Evolutionary conservation across 2,797 vertebrate species (phyloP).

Genomic region (Syngnathus rostellatus): DNA sequence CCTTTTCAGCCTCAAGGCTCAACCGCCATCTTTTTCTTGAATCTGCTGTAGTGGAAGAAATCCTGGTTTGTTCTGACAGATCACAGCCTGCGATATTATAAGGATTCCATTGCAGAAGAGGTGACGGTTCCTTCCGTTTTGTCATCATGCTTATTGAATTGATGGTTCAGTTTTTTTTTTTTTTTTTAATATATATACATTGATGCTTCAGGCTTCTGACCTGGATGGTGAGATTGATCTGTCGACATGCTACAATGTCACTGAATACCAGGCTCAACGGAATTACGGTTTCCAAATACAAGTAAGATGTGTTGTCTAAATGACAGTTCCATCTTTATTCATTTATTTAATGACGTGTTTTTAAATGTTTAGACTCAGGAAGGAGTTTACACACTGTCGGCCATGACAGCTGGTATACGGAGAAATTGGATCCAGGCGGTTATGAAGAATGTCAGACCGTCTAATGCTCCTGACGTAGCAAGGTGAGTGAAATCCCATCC

Average conservation of each 20-base stretch:
- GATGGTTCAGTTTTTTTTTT: neutral
- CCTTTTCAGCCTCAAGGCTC: neutral
- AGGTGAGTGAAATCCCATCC: conserved; percentile 51
- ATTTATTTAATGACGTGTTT: neutral
- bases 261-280: conserved; percentile 76
- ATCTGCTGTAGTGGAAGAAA: conserved; percentile 72
- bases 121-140: conserved; percentile 34
- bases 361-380: conserved; percentile 66
- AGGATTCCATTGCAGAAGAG: conserved; percentile 78
- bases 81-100: conserved; percentile 77
- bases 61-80: conserved; percentile 80
- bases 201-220: conserved; percentile 65
- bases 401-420: conserved; percentile 78
- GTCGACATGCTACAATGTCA: conserved; percentile 71
- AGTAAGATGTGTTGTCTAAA: conserved; percentile 44
- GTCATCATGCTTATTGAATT: neutral
- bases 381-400: conserved; percentile 71
- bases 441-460: conserved; percentile 76
- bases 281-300: conserved; percentile 80
- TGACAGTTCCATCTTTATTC: neutral
- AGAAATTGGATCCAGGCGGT: conserved; percentile 81
- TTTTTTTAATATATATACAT: neutral
- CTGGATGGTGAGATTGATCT: conserved; percentile 77
- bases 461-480: conserved; percentile 73
- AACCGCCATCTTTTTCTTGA: conserved; percentile 1